These are phyloP conservation scores for Anoura caudifer DNA, from an alignment of 2,113 vertebrate genomes.

Conservation along the genomic window DNA sequence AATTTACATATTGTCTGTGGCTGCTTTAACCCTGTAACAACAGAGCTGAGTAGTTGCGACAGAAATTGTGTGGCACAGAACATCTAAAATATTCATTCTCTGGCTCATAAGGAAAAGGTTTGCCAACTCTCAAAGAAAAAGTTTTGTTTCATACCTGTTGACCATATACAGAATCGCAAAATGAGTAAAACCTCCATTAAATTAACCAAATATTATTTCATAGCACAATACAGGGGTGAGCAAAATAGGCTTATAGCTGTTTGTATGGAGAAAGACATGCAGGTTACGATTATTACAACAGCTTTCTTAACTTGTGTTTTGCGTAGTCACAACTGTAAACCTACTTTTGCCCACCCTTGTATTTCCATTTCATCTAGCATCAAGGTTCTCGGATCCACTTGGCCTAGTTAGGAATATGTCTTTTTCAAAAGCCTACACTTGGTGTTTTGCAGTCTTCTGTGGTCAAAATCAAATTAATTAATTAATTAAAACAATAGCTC, in stretches of 20 bases:
- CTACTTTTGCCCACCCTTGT: too few relatives aligned
- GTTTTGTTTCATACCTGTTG: not conserved
- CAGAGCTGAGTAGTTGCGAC: not conserved
- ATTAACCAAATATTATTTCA: not conserved
- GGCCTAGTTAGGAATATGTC: conserved; percentile 1
- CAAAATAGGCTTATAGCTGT: too few relatives aligned
- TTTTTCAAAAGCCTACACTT: not conserved
- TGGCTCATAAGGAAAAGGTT: conserved; percentile 6
- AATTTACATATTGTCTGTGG: not conserved
- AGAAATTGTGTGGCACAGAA: not conserved
- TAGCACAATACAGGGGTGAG: too few relatives aligned
- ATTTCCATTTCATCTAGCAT: not conserved
- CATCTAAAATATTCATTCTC: not conserved
- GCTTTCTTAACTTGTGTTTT: too few relatives aligned
- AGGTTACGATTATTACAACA: too few relatives aligned
- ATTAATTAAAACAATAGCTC: conserved; percentile 46
- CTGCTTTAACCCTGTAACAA: not conserved
- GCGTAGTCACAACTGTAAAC: too few relatives aligned
- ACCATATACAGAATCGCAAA: not conserved
- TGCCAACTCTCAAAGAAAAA: not conserved
- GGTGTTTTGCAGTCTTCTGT: not conserved
- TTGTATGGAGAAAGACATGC: too few relatives aligned
- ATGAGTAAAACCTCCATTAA: not conserved
- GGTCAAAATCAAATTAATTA: conserved; percentile 44
- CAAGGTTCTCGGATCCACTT: not conserved